phyloP scores from a whole-genome alignment of 1,140 invertebrate genomes.

The Triops longicaudatus region DNA sequence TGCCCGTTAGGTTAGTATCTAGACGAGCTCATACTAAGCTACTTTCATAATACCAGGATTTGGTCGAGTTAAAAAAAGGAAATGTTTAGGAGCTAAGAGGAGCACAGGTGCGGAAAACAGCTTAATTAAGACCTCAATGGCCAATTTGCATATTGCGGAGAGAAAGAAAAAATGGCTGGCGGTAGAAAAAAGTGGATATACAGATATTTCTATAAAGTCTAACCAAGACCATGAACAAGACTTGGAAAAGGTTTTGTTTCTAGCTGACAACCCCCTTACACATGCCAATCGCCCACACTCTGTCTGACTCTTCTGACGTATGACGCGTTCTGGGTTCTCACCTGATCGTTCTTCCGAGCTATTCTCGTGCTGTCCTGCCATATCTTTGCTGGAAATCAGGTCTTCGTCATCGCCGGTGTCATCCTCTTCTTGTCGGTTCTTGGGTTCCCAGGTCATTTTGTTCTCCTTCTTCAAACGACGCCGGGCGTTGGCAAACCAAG shows the following conservation, averaged over 20 bases:
- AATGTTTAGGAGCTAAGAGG: no score
- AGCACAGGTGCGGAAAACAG: background rate
- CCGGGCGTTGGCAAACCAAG: slow-evolving; percentile 61
- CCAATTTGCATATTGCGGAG: background rate
- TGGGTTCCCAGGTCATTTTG: slow-evolving; percentile 57
- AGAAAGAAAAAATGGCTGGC: background rate
- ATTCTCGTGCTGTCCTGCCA: slow-evolving; percentile 54
- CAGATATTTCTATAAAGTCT: background rate
- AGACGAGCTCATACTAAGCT: no score
- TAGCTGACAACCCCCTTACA: no score
- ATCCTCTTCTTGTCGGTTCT: slow-evolving; percentile 44
- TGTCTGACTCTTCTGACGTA: no score
- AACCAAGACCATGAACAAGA: background rate
- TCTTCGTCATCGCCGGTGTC: slow-evolving; percentile 40
- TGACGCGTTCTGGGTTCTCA: slow-evolving; percentile 29
- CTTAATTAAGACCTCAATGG: background rate
- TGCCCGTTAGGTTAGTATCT: no score
- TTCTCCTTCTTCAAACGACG: slow-evolving; percentile 59
- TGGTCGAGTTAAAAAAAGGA: no score
- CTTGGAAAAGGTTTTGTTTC: no score
- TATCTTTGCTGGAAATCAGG: slow-evolving; percentile 52
- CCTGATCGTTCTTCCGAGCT: slow-evolving; percentile 44
- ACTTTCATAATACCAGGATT: no score
- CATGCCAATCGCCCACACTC: no score
- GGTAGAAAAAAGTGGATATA: background rate